phyloP scores from a whole-genome alignment of 2,888 invertebrate genomes.

The Pegoplata infirma region DNA sequence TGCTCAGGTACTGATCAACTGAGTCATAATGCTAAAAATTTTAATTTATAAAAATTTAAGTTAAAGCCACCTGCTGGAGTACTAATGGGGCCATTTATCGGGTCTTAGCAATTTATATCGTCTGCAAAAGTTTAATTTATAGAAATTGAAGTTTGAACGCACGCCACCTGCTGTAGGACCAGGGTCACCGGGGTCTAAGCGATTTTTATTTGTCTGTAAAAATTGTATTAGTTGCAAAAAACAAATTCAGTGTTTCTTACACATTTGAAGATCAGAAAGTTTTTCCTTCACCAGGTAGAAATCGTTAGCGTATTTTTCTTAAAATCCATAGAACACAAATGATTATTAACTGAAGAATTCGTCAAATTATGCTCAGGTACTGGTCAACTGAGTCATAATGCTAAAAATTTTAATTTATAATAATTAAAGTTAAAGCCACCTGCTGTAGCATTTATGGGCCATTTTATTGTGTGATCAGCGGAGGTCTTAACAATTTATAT shows the following conservation, averaged over 20 bases:
- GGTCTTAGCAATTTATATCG: too few relatives aligned
- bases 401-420: slow-evolving; percentile 38
- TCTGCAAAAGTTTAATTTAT: too few relatives aligned
- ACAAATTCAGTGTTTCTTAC: background rate
- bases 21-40: slow-evolving; percentile 59
- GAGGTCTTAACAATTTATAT: background rate
- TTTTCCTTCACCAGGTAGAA: background rate
- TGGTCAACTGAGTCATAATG: slow-evolving; percentile 57
- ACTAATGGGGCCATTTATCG: too few relatives aligned
- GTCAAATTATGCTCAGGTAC: slow-evolving; percentile 56
- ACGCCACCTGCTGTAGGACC: too few relatives aligned
- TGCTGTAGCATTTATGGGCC: background rate
- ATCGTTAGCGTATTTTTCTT: too few relatives aligned
- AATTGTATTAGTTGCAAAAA: slow-evolving; percentile 16
- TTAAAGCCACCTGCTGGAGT: too few relatives aligned
- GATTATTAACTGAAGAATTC: too few relatives aligned
- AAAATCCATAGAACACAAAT: too few relatives aligned
- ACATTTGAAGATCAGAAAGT: background rate
- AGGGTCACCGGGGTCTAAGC: too few relatives aligned
- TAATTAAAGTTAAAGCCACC: background rate
- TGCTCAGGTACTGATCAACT: slow-evolving; percentile 61
- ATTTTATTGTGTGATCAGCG: background rate
- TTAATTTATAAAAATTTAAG: background rate
- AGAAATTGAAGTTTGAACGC: too few relatives aligned
- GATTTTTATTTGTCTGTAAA: slow-evolving; percentile 24